Percentiles rank a stretch among this genome's conserved stretches.
Conservation (phyloP, 2,113 vertebrate genomes). For the Platysteira castanea region DNA sequence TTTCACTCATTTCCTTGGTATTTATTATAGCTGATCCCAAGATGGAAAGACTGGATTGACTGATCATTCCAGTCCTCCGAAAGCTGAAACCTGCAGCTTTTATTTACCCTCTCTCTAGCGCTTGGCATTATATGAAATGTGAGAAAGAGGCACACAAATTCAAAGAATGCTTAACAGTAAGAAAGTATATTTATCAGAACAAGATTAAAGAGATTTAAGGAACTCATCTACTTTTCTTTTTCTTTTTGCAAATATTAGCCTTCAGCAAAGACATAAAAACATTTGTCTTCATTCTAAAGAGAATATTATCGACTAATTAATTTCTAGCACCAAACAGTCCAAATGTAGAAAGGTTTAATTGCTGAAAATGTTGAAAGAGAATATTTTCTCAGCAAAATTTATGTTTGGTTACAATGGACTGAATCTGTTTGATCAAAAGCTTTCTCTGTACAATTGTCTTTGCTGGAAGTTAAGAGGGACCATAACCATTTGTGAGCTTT, state of each 20-base stretch:
- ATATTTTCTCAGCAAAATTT: neutral
- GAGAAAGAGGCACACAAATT: neutral
- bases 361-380: slow-evolving; percentile 1
- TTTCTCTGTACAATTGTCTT: neutral
- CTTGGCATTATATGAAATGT: neutral
- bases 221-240: neutral
- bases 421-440: neutral
- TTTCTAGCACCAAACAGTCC: neutral
- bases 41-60: neutral
- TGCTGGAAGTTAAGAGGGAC: neutral
- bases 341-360: neutral
- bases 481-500: neutral
- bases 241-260: slow-evolving; percentile 31
- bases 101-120: neutral
- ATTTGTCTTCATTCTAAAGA: slow-evolving; percentile 14
- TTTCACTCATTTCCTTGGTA: neutral
- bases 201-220: neutral
- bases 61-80: neutral
- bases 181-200: neutral
- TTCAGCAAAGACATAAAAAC: slow-evolving; percentile 28
- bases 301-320: slow-evolving; percentile 16
- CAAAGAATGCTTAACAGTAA: neutral
- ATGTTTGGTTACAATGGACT: neutral
- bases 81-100: neutral
- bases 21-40: neutral